A percentile compares a stretch with the other conserved stretches of the same genome.
Conservation (phyloP, 2,888 invertebrate species). For the Cyaniris semiargus region DNA sequence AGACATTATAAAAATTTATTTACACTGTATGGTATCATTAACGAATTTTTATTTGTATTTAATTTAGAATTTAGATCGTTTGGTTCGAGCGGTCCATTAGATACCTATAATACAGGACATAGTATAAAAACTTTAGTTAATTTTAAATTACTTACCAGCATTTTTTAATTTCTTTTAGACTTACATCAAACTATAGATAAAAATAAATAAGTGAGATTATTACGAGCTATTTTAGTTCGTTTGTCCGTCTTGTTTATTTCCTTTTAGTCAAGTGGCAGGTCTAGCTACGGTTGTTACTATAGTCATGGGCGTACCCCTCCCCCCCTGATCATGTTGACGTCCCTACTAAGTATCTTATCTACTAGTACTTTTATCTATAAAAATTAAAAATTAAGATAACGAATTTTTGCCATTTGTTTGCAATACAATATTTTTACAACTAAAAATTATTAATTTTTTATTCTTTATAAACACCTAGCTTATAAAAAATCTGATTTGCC, state of each 20-base stretch:
- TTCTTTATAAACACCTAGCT: too few species aligned
- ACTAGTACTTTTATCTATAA: too few species aligned
- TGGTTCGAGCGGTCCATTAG: background rate
- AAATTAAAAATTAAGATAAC: too few species aligned
- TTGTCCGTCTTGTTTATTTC: background rate
- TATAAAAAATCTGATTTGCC: too few species aligned
- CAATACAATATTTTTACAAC: too few species aligned
- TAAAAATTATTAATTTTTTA: too few species aligned
- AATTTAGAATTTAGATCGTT: too few species aligned
- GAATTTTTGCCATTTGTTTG: too few species aligned
- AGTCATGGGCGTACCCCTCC: too few species aligned
- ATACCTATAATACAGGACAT: background rate
- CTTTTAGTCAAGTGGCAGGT: background rate
- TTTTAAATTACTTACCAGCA: background rate
- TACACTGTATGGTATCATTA: background rate
- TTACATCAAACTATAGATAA: conserved; percentile 13
- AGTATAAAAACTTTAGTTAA: background rate
- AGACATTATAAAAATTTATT: background rate
- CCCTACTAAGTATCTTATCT: too few species aligned
- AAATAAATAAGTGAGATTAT: conserved; percentile 16
- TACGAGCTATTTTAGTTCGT: background rate
- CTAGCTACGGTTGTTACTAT: background rate
- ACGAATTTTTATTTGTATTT: background rate
- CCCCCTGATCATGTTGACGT: too few species aligned
- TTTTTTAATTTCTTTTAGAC: background rate